Conservation (phyloP, 2,888 invertebrate genomes). For the Diachrysia chrysitis region DNA sequence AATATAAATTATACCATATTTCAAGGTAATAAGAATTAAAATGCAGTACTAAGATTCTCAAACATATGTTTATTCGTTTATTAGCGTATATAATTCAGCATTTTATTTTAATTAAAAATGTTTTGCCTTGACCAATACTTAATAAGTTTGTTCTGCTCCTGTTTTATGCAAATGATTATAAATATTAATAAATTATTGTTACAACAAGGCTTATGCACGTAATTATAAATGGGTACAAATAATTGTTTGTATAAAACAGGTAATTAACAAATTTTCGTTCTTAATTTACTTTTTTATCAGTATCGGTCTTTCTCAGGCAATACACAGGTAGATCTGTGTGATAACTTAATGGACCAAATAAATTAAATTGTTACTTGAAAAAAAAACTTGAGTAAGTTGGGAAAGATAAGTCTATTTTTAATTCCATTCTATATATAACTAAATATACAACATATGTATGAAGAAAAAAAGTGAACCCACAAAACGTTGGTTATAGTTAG, state of each 20-base stretch:
- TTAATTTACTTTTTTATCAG: not conserved
- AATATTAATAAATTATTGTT: conserved; percentile 3
- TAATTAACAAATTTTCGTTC: not conserved
- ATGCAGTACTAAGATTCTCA: not conserved
- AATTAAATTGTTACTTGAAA: too few relatives aligned
- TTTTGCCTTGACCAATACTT: conserved; percentile 3
- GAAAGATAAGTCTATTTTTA: too few relatives aligned
- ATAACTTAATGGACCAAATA: not conserved
- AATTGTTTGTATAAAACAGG: conserved; percentile 2
- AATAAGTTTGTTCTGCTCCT: not conserved
- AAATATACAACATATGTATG: conserved; percentile 33
- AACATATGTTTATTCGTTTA: not conserved
- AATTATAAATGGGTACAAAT: not conserved
- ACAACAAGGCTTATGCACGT: not conserved
- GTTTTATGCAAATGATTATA: conserved; percentile 2
- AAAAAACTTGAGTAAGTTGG: too few relatives aligned
- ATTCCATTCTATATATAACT: conserved; percentile 42
- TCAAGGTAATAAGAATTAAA: not conserved
- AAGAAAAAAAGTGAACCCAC: conserved; percentile 25
- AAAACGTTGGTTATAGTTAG: not conserved
- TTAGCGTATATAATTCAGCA: not conserved
- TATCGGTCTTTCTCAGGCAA: not conserved
- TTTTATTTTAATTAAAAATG: too few relatives aligned
- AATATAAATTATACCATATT: not conserved
- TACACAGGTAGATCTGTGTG: not conserved